Evolutionary conservation across 2,113 vertebrate species (phyloP).

Genomic region (Nycticebus coucang): DNA sequence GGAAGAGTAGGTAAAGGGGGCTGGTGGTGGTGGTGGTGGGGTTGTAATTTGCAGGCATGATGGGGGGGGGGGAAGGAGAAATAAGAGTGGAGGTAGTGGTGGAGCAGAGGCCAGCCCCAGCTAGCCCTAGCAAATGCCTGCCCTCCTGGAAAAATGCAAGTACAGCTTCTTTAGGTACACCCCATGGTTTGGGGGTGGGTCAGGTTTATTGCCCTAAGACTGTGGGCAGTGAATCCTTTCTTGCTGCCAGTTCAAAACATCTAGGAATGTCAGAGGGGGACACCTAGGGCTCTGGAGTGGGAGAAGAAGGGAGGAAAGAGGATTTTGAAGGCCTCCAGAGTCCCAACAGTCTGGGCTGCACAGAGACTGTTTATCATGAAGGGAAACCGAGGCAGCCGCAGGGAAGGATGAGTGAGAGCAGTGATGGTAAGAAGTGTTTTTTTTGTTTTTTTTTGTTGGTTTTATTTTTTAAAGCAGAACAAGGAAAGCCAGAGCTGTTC

Average conservation of each 20-base stretch:
- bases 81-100: neutral
- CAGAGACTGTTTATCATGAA: neutral
- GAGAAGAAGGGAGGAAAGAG: neutral
- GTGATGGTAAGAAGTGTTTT: neutral
- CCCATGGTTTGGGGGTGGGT: constrained; percentile 72
- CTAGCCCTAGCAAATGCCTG: constrained; percentile 80
- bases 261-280: constrained; percentile 71
- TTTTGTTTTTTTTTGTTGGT: no score
- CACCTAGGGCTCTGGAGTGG: neutral
- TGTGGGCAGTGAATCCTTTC: constrained; percentile 82
- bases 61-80: neutral
- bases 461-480: neutral
- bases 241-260: constrained; percentile 80
- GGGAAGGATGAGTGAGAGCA: neutral
- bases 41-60: constrained; percentile 9
- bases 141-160: constrained; percentile 82
- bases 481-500: neutral
- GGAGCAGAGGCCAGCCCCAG: constrained; percentile 70
- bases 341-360: neutral
- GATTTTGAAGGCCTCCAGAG: rapidly evolving
- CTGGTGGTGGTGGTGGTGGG: constrained; percentile 20
- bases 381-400: constrained; percentile 61
- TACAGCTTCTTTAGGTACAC: constrained; percentile 71
- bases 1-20: constrained; percentile 78
- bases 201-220: constrained; percentile 78